Conservation (phyloP, 2,113 vertebrate species). For the Aspidoscelis tigris region DNA sequence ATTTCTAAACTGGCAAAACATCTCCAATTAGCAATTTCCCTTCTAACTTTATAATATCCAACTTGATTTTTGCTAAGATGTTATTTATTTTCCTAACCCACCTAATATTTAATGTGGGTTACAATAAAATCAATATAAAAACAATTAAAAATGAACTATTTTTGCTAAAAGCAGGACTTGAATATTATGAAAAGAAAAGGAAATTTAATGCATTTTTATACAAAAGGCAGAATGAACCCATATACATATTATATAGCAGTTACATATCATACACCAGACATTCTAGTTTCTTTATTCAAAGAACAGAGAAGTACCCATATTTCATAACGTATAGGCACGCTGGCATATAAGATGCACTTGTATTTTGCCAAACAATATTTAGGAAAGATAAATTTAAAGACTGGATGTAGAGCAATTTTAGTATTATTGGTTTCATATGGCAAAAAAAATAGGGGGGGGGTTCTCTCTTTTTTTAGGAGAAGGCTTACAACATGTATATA, state of each 20-base stretch:
- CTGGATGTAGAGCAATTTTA: no score
- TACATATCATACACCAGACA: neutral
- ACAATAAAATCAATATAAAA: no score
- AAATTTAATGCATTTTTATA: neutral
- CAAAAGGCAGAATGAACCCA: neutral
- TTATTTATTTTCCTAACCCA: no score
- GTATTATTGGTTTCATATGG: no score
- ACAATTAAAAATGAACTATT: no score
- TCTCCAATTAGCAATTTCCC: neutral
- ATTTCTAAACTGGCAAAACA: neutral
- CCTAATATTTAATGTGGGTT: no score
- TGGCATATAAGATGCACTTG: neutral
- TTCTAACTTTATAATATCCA: neutral
- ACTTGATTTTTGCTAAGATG: neutral
- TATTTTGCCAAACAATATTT: no score
- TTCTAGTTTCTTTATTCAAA: conserved; percentile 2
- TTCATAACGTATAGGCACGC: neutral
- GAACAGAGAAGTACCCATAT: neutral
- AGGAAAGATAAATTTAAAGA: no score
- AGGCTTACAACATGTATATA: neutral
- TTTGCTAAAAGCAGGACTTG: neutral
- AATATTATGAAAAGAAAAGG: neutral
- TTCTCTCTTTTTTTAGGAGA: neutral
- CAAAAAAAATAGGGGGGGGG: no score
- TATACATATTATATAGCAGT: neutral